Conservation (phyloP, 1,140 invertebrate species). For the Apis cerana region DNA sequence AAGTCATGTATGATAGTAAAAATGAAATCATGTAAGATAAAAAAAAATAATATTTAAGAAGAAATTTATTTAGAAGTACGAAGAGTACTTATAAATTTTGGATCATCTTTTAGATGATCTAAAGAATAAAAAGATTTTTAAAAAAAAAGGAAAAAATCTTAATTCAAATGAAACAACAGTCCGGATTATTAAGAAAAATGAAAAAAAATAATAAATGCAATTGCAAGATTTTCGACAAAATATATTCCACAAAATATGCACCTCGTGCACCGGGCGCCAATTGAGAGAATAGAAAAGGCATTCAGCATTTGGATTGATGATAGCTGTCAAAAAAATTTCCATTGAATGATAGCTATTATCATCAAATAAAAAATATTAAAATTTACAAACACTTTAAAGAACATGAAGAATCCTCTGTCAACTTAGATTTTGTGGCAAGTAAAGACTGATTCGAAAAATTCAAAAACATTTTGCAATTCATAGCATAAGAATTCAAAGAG, state of each 20-base stretch:
- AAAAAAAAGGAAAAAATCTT: conserved; percentile 11
- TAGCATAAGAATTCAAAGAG: too few relatives aligned
- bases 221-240: conserved; percentile 10
- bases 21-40: too few relatives aligned
- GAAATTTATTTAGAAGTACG: conserved; percentile 16
- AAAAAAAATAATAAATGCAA: conserved; percentile 31
- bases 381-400: conserved; percentile 40
- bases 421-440: conserved; percentile 66
- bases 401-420: conserved; percentile 27
- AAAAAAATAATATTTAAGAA: conserved; percentile 7
- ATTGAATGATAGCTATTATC: too few relatives aligned
- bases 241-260: too few relatives aligned
- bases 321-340: conserved; percentile 26
- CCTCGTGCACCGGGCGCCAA: too few relatives aligned
- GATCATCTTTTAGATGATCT: conserved; percentile 10
- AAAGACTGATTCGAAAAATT: conserved; percentile 75
- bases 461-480: conserved; percentile 60
- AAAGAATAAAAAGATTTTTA: conserved; percentile 30
- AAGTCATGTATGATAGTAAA: conserved; percentile 28
- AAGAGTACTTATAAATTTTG: too few relatives aligned
- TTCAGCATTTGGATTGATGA: conserved; percentile 15
- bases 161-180: conserved; percentile 34
- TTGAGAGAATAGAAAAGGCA: too few relatives aligned
- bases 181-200: conserved; percentile 36
- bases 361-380: conserved; percentile 13